A percentile compares a stretch with the other conserved stretches of the same genome.
These are phyloP conservation scores for Oreochromis aureus DNA, from an alignment of 2,113 vertebrate genomes.

Conservation along the genomic window DNA sequence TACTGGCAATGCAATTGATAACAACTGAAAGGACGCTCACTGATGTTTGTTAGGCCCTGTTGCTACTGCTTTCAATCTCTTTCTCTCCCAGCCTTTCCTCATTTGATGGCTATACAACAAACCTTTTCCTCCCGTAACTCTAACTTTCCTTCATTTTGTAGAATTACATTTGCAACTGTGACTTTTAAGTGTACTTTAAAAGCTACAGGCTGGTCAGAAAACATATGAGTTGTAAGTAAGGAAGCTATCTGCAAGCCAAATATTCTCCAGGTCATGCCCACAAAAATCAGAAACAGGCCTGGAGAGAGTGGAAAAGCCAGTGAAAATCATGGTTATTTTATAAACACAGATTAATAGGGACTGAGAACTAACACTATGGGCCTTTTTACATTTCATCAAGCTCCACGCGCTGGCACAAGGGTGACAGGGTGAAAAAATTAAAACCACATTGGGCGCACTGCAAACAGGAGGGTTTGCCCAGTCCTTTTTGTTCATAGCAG, in stretches of 20 bases:
- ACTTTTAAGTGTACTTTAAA: not conserved
- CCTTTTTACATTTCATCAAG: not conserved
- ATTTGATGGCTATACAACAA: accelerated
- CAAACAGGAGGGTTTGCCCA: not conserved
- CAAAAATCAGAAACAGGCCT: not conserved
- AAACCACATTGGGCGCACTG: not conserved
- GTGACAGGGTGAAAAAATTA: not conserved
- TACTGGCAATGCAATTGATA: not conserved
- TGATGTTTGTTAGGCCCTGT: not conserved
- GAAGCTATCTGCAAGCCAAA: not conserved
- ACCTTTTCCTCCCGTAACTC: not conserved
- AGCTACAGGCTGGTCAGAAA: not conserved
- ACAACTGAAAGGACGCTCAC: not conserved
- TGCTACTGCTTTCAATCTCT: not conserved
- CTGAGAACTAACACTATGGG: not conserved
- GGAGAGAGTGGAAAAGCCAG: not conserved
- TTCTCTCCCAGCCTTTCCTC: not conserved
- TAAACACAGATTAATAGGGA: not conserved
- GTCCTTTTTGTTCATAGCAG: not conserved
- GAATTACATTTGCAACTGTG: not conserved
- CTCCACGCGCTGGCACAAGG: not conserved
- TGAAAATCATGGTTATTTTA: not conserved
- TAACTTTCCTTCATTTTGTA: not conserved
- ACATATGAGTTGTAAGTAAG: not conserved
- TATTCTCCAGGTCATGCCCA: not conserved